Percentiles rank a stretch among this genome's conserved stretches.
Evolutionary conservation across 2,888 invertebrate species (phyloP).

Genomic region (Andricus curvator): DNA sequence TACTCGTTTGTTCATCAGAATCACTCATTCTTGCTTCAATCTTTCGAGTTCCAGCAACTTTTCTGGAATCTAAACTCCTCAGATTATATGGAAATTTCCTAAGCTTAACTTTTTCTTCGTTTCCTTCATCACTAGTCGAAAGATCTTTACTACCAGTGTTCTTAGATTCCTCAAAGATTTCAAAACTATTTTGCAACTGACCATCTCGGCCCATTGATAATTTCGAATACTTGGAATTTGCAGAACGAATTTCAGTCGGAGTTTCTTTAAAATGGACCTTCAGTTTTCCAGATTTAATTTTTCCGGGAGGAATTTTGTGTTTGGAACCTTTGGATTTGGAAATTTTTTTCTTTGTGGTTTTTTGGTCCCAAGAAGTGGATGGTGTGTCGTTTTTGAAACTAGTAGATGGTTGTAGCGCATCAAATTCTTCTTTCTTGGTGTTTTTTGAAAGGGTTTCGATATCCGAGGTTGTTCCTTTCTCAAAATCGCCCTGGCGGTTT

Average conservation of each 20-base stretch:
- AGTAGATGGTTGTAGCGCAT: conserved; percentile 2
- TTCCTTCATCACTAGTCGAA: neutral
- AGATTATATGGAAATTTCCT: conserved; percentile 20
- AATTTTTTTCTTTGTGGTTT: neutral
- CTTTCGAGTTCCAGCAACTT: neutral
- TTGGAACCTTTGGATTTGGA: neutral
- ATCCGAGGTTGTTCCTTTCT: neutral
- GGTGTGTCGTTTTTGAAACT: neutral
- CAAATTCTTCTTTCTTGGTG: neutral
- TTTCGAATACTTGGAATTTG: neutral
- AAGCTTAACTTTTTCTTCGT: neutral
- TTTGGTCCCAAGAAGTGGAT: neutral
- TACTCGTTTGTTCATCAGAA: neutral
- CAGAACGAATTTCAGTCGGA: conserved; percentile 16
- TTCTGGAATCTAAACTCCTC: conserved; percentile 7
- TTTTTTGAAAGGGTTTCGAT: neutral
- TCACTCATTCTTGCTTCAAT: neutral
- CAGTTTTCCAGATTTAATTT: neutral
- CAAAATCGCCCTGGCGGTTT: neutral
- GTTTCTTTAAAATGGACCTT: neutral
- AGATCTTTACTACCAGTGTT: conserved; percentile 1
- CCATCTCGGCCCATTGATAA: too few species aligned
- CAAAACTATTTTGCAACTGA: neutral
- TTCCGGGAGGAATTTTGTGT: neutral
- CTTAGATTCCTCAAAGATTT: neutral